Conservation (phyloP, 2,113 vertebrate genomes). For the Poecile atricapillus region DNA sequence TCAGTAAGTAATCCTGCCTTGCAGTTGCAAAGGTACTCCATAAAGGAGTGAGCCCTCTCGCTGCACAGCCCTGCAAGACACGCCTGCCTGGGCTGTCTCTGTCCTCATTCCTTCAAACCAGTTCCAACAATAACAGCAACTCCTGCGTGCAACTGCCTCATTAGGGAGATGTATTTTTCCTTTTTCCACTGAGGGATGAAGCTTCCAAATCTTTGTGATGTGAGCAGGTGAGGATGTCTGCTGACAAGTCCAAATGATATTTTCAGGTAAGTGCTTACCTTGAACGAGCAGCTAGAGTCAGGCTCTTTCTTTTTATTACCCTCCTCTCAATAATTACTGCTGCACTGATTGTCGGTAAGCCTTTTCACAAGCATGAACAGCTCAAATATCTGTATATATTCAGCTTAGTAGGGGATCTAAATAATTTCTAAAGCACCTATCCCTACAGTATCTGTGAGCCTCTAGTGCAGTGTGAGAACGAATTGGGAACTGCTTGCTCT, state of each 20-base stretch:
- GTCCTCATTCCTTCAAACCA: constrained; percentile 26
- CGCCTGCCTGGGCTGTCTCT: constrained; percentile 22
- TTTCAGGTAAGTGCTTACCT: constrained; percentile 43
- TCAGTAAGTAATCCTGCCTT: not conserved
- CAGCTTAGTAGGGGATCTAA: not conserved
- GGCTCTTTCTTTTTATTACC: not conserved
- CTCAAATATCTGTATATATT: not conserved
- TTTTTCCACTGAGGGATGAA: not conserved
- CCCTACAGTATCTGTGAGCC: not conserved
- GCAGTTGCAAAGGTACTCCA: constrained; percentile 15
- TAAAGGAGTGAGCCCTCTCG: constrained; percentile 19
- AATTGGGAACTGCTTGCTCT: not conserved
- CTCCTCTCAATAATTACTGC: not conserved
- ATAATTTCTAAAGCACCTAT: not conserved
- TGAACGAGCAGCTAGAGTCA: not conserved
- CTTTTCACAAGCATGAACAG: not conserved
- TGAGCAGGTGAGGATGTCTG: constrained; percentile 40
- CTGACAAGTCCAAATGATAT: constrained; percentile 53
- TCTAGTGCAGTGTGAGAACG: not conserved
- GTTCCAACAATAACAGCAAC: constrained; percentile 13
- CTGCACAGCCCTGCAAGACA: constrained; percentile 29
- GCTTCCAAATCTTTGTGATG: not conserved
- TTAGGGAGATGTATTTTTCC: not conserved
- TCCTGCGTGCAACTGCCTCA: not conserved
- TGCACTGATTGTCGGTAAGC: not conserved